Percentiles rank a stretch among this genome's conserved stretches.
phyloP scores from a whole-genome alignment of 2,113 vertebrate species.

The Azemiops feae region DNA sequence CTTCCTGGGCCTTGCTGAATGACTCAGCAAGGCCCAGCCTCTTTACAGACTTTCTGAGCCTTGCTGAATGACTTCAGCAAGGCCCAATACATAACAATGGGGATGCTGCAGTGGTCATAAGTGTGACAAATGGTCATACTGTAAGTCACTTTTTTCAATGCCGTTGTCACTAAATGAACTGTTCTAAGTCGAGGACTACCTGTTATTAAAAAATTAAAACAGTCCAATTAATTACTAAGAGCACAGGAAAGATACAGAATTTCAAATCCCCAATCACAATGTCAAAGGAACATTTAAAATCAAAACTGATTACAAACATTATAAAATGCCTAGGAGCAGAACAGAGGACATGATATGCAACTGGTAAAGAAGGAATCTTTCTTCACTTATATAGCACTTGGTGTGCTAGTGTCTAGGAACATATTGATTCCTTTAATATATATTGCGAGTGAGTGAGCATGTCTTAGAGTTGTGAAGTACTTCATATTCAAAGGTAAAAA shows the following conservation, averaged over 20 bases:
- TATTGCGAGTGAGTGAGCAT: neutral
- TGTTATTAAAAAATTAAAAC: neutral
- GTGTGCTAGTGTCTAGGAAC: neutral
- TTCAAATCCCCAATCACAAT: neutral
- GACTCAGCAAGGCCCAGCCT: too few species aligned
- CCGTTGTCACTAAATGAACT: neutral
- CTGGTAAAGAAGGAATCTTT: neutral
- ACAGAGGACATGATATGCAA: neutral
- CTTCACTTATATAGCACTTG: neutral
- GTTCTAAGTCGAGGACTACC: neutral
- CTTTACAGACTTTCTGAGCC: too few species aligned
- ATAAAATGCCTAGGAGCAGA: neutral
- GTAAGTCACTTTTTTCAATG: neutral
- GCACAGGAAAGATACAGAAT: neutral
- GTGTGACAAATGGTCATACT: neutral
- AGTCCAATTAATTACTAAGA: neutral
- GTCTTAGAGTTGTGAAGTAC: neutral
- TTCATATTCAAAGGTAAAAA: neutral
- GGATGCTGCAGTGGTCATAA: neutral
- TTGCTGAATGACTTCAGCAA: too few species aligned
- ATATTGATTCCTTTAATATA: neutral
- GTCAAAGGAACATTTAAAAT: neutral
- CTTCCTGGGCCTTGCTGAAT: too few species aligned
- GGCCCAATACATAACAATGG: too few species aligned
- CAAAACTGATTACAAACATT: neutral